Evolutionary conservation across 1,140 invertebrate species (phyloP).

Genomic region (Propsilocerus akamusi): DNA sequence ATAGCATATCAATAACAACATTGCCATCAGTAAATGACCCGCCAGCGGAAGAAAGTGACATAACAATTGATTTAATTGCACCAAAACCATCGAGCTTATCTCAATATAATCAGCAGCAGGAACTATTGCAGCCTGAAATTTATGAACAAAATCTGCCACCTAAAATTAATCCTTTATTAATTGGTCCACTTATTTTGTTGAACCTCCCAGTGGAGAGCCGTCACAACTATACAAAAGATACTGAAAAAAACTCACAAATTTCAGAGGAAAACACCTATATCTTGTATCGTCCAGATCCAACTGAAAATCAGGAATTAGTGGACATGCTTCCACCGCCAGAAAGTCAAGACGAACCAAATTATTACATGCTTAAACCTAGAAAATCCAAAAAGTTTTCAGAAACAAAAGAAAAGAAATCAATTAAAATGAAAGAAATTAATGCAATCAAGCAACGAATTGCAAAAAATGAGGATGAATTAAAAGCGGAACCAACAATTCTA

Average conservation of each 20-base stretch:
- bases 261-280: conserved; percentile 7
- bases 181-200: neutral
- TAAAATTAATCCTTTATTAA: neutral
- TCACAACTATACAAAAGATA: conserved; percentile 3
- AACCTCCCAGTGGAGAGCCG: neutral
- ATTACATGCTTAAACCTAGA: conserved; percentile 19
- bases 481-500: no score
- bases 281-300: conserved; percentile 9
- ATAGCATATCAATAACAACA: neutral
- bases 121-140: neutral
- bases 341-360: conserved; percentile 11
- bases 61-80: neutral
- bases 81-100: neutral
- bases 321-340: conserved; percentile 6
- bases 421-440: conserved; percentile 15
- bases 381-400: conserved; percentile 16
- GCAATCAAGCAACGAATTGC: conserved; percentile 6
- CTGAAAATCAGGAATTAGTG: conserved; percentile 8
- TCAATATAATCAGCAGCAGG: neutral
- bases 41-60: neutral
- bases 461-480: no score
- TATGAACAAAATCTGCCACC: neutral
- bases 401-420: conserved; percentile 10
- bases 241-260: conserved; percentile 4
- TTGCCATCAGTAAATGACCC: neutral